Base-by-base conservation (phyloP, 2,113 vertebrate genomes). In the Bambusicola thoracicus region DNA sequence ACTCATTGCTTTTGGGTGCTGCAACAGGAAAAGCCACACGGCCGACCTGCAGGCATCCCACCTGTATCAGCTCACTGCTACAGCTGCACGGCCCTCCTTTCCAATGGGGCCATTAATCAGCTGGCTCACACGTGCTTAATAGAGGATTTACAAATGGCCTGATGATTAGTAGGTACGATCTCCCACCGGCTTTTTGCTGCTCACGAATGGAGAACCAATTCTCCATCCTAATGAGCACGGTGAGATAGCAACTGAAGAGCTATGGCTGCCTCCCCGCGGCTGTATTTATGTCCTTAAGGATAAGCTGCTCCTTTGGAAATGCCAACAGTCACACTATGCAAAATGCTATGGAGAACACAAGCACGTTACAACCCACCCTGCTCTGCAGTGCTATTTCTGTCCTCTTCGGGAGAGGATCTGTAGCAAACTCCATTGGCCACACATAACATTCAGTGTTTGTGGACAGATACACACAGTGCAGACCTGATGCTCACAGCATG, bases 361-460 rank as follows among this genome's bases (percentile, higher is more conserved):
- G 20, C 41, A 66, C 0, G 4, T 10, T 46, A 38, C 32, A 29
- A 19, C 10, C 44, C 44, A 11, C 49, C 43, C 67, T 0, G 0
- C 51, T 20, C 40, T 5, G 6, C 77, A 74, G 89, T 6, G 1
- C 61, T 13, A 0, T 40, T 6, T n/a, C 58, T 48, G 8, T 11
- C 65, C 69, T 13, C 0, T 12, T 6, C 24, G 72, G 61, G 70
- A n/a, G 38, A 24, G 29, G 68, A 70, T 81, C 25, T 76, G 67
- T 2, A 11, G 56, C 19, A 34, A 80, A 77, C 21, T 19, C 75
- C 72, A 74, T 9, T 41, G 25, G 63, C 72, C 29, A 27, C 44
- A 10, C 58, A 5, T 1, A 3, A 20, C 53, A 82, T 55, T 22
- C 29, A 74, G 16, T 10, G 9, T 20, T 81, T 25, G 40, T 73